phyloP scores from a whole-genome alignment of 1,140 invertebrate genomes.

The Zaprionus camerounensis region DNA sequence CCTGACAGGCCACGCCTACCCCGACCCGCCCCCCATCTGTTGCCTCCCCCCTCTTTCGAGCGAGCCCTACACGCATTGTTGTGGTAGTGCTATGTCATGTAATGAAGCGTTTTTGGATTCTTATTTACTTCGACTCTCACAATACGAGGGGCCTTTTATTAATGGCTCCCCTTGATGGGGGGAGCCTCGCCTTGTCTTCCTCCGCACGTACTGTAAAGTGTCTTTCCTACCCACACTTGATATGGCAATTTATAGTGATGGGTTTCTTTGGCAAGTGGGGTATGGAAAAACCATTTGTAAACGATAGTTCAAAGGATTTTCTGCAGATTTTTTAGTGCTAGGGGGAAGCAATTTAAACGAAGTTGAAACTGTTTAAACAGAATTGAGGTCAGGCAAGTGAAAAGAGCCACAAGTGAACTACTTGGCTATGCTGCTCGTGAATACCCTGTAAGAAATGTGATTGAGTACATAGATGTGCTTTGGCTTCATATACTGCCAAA shows the following conservation, averaged over 20 bases:
- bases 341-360: background rate
- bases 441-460: background rate
- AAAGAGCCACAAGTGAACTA: background rate
- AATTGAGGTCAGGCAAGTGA: background rate
- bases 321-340: background rate
- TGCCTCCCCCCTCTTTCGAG: background rate
- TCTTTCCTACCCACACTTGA: background rate
- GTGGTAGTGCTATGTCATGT: conserved; percentile 38
- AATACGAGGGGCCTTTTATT: conserved; percentile 38
- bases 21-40: background rate
- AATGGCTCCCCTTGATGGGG: conserved; percentile 33
- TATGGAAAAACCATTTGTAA: conserved; percentile 1
- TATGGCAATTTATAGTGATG: conserved; percentile 2
- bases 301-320: conserved; percentile 4
- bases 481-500: background rate
- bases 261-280: background rate
- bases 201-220: conserved; percentile 17
- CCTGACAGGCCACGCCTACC: conserved; percentile 14
- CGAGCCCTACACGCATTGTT: background rate
- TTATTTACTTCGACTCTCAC: conserved; percentile 40
- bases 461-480: background rate
- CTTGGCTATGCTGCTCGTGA: background rate
- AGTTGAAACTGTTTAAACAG: background rate
- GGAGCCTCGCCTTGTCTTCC: background rate
- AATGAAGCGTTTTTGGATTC: conserved; percentile 42